Evolutionary conservation across 2,888 invertebrate species (phyloP).

Genomic region (Macroteleia sp.): DNA sequence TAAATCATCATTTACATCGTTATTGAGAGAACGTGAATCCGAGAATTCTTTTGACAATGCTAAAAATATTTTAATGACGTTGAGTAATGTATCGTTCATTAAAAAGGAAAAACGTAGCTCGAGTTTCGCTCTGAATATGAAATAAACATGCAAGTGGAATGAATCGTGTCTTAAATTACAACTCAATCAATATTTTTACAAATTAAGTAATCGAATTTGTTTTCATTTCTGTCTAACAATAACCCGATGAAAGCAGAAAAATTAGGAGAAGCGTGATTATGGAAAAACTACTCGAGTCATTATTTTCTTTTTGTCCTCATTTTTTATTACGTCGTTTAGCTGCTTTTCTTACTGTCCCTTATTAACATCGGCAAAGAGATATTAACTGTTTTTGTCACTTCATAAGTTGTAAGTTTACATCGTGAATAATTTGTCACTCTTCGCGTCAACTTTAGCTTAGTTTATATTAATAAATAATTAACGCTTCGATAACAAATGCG

Average conservation of each 20-base stretch:
- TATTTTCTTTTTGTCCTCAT: too few species aligned
- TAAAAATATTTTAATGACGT: slow-evolving; percentile 30
- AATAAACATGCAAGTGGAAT: neutral
- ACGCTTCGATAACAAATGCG: slow-evolving; percentile 9
- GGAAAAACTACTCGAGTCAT: too few species aligned
- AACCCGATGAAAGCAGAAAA: too few species aligned
- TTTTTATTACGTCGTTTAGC: too few species aligned
- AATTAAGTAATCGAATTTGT: slow-evolving; percentile 17
- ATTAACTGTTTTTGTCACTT: slow-evolving; percentile 47
- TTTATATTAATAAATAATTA: slow-evolving; percentile 42
- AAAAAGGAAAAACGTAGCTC: slow-evolving; percentile 11
- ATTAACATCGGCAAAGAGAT: slow-evolving; percentile 28
- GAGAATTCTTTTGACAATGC: slow-evolving; percentile 1
- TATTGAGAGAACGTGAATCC: neutral
- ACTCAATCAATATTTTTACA: neutral
- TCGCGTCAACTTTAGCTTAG: slow-evolving; percentile 15
- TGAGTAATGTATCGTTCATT: slow-evolving; percentile 25
- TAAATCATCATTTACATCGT: slow-evolving; percentile 12
- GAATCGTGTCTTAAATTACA: slow-evolving; percentile 12
- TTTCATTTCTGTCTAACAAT: too few species aligned
- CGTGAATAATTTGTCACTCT: slow-evolving; percentile 45
- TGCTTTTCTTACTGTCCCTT: slow-evolving; percentile 11
- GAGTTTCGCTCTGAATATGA: slow-evolving; percentile 4
- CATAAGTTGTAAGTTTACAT: slow-evolving; percentile 23
- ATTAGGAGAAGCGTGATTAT: too few species aligned